Base-by-base conservation (phyloP, 2,113 vertebrate species). In the Vimba vimba region DNA sequence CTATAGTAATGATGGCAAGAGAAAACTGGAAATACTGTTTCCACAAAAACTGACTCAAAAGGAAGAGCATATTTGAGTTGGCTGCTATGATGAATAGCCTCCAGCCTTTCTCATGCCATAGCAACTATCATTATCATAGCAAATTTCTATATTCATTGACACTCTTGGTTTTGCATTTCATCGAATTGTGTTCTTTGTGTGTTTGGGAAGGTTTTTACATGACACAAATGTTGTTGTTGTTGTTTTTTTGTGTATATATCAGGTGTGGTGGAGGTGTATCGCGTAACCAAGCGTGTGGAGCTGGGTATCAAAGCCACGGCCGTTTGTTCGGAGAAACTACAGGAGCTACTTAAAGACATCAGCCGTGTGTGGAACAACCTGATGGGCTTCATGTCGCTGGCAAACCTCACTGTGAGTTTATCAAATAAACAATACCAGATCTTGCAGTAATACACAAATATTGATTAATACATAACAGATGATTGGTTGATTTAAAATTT, bases 191-290 rank as follows among this genome's bases (percentile, higher is more conserved):
- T 50, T 57, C 33, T 30, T 57, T 15, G 23, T 76, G 36, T 77
- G 17, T 64, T 23, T 57, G 64, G 23, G 75, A 57, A 23, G 50
- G 3, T 55, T 45, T 45, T 75, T 50, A 57, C 6, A 23, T 21
- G 6, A 21, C 19, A 6, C 7, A 57, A 2, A 23, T 57, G 55
- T 15, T 33, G 6, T 62, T 57, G 55, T 62, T 21, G 27, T 27
- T 27, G 27, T 3, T 39, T 43, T 73, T 39, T 62, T 55, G n/a
- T 27, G 4, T 77, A 45, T 23, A 27, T 69, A 39, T 19, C 93
- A 99, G 98, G 98, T 64, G 97, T 99, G 79, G 97, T 99, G 71
- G 98, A 99, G 87, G 97, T 99, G 77, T 99, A 99, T 89, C 95
- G 98, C 0, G 97, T 99, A 2, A 96, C 96, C 2, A 97, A 96